Evolutionary conservation across 2,888 invertebrate species (phyloP).

Genomic region (Tiliacea aurago): DNA sequence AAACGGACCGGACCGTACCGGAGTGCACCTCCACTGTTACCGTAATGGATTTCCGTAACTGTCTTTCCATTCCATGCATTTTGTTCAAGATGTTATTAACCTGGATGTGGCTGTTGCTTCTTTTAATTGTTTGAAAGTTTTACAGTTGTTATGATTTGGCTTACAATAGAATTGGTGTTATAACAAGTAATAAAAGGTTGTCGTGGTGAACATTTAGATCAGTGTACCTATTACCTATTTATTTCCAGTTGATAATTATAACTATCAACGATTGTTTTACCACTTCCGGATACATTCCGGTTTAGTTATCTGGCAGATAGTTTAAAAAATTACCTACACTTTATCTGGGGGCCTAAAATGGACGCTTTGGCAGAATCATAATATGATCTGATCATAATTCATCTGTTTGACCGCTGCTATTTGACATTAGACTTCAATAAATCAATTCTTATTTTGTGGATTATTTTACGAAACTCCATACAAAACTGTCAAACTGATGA

Average conservation of each 20-base stretch:
- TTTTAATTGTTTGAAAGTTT: neutral
- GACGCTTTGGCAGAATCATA: too few species aligned
- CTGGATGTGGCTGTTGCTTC: constrained; percentile 29
- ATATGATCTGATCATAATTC: too few species aligned
- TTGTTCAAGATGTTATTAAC: constrained; percentile 22
- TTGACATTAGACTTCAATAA: too few species aligned
- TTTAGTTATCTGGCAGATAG: neutral
- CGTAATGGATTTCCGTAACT: constrained; percentile 64
- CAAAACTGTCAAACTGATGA: too few species aligned
- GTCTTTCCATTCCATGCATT: constrained; percentile 39
- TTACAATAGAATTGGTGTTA: neutral
- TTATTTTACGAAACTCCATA: too few species aligned
- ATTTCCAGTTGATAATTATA: neutral
- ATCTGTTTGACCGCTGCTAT: too few species aligned
- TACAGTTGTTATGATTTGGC: neutral
- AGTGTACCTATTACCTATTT: neutral
- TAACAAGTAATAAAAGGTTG: neutral
- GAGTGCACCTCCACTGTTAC: constrained; percentile 51
- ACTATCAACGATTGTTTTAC: neutral
- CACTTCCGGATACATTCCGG: neutral
- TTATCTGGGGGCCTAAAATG: too few species aligned
- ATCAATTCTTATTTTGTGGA: too few species aligned
- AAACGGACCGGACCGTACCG: constrained; percentile 41
- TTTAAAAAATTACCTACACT: neutral
- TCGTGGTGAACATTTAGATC: neutral